Percentiles rank a stretch among this genome's conserved stretches.
Conservation (phyloP, 2,797 vertebrate genomes). For the Galaxias olidus region DNA sequence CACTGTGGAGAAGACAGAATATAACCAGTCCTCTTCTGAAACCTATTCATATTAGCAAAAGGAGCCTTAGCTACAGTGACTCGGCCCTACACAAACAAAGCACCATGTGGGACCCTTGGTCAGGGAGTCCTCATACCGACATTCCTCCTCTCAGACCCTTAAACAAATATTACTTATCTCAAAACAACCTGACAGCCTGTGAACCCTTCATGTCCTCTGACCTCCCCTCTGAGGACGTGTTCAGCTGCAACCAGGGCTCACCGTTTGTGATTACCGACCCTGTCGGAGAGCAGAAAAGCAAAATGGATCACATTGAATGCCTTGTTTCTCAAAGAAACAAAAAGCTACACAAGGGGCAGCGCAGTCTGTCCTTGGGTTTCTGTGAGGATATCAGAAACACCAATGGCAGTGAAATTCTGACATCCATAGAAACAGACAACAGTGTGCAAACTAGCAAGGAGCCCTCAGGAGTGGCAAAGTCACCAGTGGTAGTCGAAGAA, state of each 20-base stretch:
- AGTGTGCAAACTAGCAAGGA: conserved; percentile 16
- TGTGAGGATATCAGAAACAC: conserved; percentile 41
- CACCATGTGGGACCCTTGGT: conserved; percentile 52
- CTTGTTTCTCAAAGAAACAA: conserved; percentile 55
- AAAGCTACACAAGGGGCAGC: conserved; percentile 68
- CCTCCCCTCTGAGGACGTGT: conserved; percentile 39
- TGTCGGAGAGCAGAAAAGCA: conserved; percentile 65
- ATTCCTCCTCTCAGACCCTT: conserved; percentile 50
- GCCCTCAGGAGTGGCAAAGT: neutral
- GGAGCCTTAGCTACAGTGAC: conserved; percentile 87
- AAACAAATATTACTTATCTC: conserved; percentile 64
- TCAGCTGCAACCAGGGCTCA: conserved; percentile 54
- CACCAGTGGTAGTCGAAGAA: neutral
- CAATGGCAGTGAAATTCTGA: conserved; percentile 20
- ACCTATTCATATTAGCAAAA: conserved; percentile 69
- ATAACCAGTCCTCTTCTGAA: conserved; percentile 58
- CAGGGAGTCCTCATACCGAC: conserved; percentile 66
- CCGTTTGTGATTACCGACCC: conserved; percentile 51
- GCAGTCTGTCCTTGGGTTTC: conserved; percentile 78
- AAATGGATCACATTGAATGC: conserved; percentile 48
- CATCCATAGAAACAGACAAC: conserved; percentile 38
- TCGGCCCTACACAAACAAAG: conserved; percentile 81
- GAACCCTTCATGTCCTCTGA: conserved; percentile 21
- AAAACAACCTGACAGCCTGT: conserved; percentile 58
- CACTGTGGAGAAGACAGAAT: conserved; percentile 79